phyloP scores from a whole-genome alignment of 2,888 invertebrate genomes.

The Tupiocoris notatus region DNA sequence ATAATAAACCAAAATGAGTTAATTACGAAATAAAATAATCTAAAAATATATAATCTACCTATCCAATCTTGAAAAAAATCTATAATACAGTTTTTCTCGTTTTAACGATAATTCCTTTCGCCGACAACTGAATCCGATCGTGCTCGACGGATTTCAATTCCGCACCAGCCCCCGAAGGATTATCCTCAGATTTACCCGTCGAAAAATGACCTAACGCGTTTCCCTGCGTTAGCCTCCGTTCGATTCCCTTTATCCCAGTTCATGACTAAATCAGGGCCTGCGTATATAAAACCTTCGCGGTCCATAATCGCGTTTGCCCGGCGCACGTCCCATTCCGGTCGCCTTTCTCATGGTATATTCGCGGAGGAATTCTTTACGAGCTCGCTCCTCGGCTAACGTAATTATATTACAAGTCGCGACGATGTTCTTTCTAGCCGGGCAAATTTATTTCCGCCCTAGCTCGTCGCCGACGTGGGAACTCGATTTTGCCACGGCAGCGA shows the following conservation, averaged over 20 bases:
- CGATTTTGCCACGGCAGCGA: neutral
- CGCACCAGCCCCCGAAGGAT: neutral
- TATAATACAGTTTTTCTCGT: no score
- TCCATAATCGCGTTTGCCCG: no score
- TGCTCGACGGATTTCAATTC: neutral
- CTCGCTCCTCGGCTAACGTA: neutral
- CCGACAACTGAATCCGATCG: no score
- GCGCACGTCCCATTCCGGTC: neutral
- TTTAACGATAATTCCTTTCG: no score
- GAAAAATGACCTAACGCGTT: neutral
- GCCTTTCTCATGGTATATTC: neutral
- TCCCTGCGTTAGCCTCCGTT: neutral
- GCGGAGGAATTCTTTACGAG: neutral
- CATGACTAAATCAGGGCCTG: neutral
- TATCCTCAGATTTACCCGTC: neutral
- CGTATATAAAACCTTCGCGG: neutral
- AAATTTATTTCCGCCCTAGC: neutral
- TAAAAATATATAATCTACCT: no score
- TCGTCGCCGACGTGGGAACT: neutral
- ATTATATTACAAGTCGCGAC: neutral
- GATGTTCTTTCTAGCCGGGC: neutral
- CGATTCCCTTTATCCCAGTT: neutral
- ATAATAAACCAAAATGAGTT: no score
- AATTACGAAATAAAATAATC: no score
- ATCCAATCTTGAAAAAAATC: no score